Evolutionary conservation across 2,113 vertebrate genomes (phyloP).

Genomic region (Mus musculus): GRCm39 chr12:52290501-52291000

Average conservation of each 20-base stretch:
- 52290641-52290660: background rate
- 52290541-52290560: background rate
- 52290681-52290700: conserved; percentile 6
- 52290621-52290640: background rate
- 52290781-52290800: background rate
- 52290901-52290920: background rate
- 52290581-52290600: conserved; percentile 35
- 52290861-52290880: background rate
- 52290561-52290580: background rate
- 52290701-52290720: background rate
- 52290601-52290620: background rate
- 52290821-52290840: background rate
- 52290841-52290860: background rate
- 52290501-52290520: background rate
- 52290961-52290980: background rate
- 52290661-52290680: background rate
- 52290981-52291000: background rate
- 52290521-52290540: background rate
- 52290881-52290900: background rate
- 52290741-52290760: background rate
- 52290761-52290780: background rate
- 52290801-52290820: background rate
- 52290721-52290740: no score
- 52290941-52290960: background rate
- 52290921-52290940: background rate